These are phyloP conservation scores for Sepiola atlantica DNA, from an alignment of 2,888 invertebrate genomes.

Conservation along the genomic window DNA sequence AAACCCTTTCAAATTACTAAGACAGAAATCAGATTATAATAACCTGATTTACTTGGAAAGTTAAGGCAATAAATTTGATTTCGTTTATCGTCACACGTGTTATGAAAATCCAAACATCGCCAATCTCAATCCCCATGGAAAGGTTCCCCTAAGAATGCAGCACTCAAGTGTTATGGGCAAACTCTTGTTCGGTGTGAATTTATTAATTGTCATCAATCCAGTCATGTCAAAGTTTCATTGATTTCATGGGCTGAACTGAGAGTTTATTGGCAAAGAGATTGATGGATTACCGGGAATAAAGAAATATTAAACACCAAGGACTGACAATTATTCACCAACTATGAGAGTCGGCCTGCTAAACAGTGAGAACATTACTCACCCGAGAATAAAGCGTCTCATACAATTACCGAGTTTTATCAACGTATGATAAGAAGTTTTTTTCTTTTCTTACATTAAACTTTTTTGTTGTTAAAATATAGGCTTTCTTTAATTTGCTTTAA, in stretches of 20 bases:
- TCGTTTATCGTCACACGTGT: background rate
- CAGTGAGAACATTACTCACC: background rate
- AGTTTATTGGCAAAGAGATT: background rate
- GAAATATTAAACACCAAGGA: slow-evolving; percentile 32
- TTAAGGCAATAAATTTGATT: background rate
- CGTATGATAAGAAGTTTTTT: background rate
- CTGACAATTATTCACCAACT: background rate
- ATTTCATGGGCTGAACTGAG: background rate
- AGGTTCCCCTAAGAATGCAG: background rate
- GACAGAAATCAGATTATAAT: background rate
- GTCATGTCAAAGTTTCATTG: background rate
- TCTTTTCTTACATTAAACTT: background rate
- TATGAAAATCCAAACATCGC: background rate
- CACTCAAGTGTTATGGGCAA: background rate
- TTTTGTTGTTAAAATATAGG: too few species aligned
- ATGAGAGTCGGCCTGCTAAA: background rate
- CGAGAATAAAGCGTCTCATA: background rate
- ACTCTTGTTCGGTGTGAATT: background rate
- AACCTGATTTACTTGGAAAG: background rate
- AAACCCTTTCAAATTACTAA: too few species aligned
- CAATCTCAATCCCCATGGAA: background rate
- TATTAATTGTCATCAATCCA: slow-evolving; percentile 20
- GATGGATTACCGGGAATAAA: background rate
- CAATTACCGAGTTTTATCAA: background rate
- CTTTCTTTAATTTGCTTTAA: background rate